Conservation (phyloP, 2,888 invertebrate species). For the Leptinotarsa haldemani region DNA sequence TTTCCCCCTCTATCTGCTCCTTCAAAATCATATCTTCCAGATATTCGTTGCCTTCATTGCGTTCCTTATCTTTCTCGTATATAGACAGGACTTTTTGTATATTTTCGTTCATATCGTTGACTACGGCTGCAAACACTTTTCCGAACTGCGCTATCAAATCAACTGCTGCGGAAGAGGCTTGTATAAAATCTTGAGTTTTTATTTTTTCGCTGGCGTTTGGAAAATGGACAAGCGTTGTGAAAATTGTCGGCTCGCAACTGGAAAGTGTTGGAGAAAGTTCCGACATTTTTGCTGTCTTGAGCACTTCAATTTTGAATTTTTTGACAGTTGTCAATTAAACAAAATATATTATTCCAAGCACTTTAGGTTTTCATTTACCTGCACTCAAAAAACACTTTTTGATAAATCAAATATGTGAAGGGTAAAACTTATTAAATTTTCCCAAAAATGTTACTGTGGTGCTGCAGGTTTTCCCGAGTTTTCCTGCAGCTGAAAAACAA, state of each 20-base stretch:
- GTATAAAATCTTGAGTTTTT: conserved; percentile 53
- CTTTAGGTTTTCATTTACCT: no score
- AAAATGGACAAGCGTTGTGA: conserved; percentile 45
- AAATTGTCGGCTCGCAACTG: conserved; percentile 32
- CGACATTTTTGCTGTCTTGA: not conserved
- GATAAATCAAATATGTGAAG: no score
- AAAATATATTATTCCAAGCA: no score
- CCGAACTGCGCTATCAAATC: conserved; percentile 75
- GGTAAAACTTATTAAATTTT: no score
- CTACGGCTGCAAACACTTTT: conserved; percentile 78
- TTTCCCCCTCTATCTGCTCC: conserved; percentile 70
- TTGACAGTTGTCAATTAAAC: not conserved
- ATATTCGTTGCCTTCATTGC: conserved; percentile 66
- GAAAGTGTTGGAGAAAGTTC: not conserved
- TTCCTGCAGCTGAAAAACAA: no score
- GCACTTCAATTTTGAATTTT: conserved; percentile 4
- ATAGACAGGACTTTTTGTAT: conserved; percentile 76
- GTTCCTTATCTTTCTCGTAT: conserved; percentile 68
- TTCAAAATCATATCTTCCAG: conserved; percentile 76
- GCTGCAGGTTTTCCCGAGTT: no score
- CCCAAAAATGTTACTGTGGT: no score
- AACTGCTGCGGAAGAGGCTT: conserved; percentile 50
- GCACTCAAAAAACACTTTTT: no score
- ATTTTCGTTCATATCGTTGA: conserved; percentile 82
- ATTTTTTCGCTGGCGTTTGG: conserved; percentile 48